Evolutionary conservation across 2,888 invertebrate genomes (phyloP).

Genomic region (Hypsopygia costalis): DNA sequence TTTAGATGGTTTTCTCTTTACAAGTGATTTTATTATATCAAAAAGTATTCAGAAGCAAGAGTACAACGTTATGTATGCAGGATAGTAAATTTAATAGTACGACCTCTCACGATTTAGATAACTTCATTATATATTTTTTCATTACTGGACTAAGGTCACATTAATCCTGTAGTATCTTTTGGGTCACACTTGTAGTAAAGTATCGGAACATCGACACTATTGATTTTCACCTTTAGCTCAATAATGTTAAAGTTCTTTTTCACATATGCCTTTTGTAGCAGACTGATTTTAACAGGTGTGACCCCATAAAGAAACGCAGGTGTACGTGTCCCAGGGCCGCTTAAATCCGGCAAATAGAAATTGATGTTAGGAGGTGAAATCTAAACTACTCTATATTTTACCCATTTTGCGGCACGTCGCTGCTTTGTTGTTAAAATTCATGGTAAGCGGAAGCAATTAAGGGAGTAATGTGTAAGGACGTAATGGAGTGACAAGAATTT

Average conservation of each 20-base stretch:
- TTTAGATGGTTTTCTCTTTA: too few species aligned
- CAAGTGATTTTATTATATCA: too few species aligned
- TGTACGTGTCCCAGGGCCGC: slow-evolving; percentile 51
- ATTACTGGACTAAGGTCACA: slow-evolving; percentile 1
- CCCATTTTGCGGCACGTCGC: slow-evolving; percentile 57
- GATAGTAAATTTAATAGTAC: not conserved
- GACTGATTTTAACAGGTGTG: slow-evolving; percentile 47
- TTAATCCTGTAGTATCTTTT: slow-evolving; percentile 9
- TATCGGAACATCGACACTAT: slow-evolving; percentile 2
- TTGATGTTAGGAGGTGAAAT: slow-evolving; percentile 65
- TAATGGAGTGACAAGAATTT: slow-evolving; percentile 72
- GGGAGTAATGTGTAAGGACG: slow-evolving; percentile 68
- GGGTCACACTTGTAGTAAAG: slow-evolving; percentile 10
- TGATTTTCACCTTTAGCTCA: slow-evolving; percentile 10
- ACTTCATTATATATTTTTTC: slow-evolving; percentile 6
- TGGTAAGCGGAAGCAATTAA: slow-evolving; percentile 73
- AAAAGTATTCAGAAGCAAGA: too few species aligned
- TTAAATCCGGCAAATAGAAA: slow-evolving; percentile 67
- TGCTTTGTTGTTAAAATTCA: slow-evolving; percentile 72
- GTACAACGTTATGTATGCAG: too few species aligned
- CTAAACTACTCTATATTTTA: slow-evolving; percentile 66
- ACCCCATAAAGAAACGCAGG: slow-evolving; percentile 59
- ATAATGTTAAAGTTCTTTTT: slow-evolving; percentile 15
- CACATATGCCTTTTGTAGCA: slow-evolving; percentile 27
- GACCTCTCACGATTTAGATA: slow-evolving; percentile 1